phyloP scores from a whole-genome alignment of 2,888 invertebrate genomes.

The Globia sparganii region DNA sequence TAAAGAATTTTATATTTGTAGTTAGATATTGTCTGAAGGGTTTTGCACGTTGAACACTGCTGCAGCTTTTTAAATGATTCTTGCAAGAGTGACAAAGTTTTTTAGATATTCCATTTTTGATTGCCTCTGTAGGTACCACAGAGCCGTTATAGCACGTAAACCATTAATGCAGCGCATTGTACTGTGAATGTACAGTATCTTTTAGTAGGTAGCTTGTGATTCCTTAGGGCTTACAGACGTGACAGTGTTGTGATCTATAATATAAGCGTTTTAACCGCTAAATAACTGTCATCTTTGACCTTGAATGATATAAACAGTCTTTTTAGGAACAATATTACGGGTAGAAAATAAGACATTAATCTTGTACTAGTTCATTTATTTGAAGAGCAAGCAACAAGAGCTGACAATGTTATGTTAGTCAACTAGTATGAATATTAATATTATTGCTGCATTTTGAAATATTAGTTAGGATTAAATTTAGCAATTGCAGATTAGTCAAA shows the following conservation, averaged over 20 bases:
- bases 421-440: neutral
- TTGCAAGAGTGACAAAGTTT: too few species aligned
- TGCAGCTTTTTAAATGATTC: neutral
- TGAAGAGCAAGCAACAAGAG: neutral
- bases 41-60: too few species aligned
- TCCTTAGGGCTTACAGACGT: conserved; percentile 5
- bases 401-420: neutral
- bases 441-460: neutral
- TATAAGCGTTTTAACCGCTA: neutral
- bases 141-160: neutral
- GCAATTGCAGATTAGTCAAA: neutral
- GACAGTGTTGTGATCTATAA: neutral
- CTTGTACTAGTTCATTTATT: neutral
- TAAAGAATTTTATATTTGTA: neutral
- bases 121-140: neutral
- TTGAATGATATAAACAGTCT: neutral
- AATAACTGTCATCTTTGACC: neutral
- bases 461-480: neutral
- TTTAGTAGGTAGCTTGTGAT: neutral
- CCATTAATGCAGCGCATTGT: neutral
- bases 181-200: neutral
- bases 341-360: neutral
- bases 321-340: neutral
- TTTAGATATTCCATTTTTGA: neutral
- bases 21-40: too few species aligned